Base-by-base conservation (phyloP, 2,888 invertebrate species). In the Acronicta psi region DNA sequence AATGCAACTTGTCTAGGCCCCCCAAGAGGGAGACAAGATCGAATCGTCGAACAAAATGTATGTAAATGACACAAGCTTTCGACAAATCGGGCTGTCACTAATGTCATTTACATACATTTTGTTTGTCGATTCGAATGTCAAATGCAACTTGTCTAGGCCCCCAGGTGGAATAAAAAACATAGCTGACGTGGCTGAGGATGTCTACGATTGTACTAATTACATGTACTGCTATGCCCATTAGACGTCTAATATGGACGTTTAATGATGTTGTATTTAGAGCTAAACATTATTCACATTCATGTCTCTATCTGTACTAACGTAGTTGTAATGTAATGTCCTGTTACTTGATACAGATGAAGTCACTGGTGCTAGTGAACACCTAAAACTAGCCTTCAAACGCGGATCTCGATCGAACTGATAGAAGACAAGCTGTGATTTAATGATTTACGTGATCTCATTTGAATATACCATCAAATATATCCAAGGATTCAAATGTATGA, bases 391-490 rank as follows among this genome's bases (percentile, higher is more conserved):
- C 11, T 29, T 29, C 11, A 11, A 29, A 11, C 29, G 11, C 11
- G 29, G 29, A 10, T 29, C 11, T 29, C 11, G 25, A 11, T 67
- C 25, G 41, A 49, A 45, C n/a, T 42, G 37, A 45, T 55, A 13
- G 29, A 50, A 60, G 31, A 41, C 57, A 50, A 60, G 43, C 41
- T 37, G 29, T 43, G 42, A 43, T 23, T 37, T 45, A 45, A 45
- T 25, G 20, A 56, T 56, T 60, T 17, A 45, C 36, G 56, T 60
- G 59, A 41, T 59, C 47, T 58, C 50, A 69, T 74, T 77, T 66
- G 44, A 77, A 77, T 74, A 70, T 61, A 61, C 52, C 59, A 69
- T 66, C 63, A 66, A 58, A 31, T 54, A 31, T 54, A 53, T 58
- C 42, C 36, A 20, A 42, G 50, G 55, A 47, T 38, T 59, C 73